Evolutionary conservation across 2,888 invertebrate species (phyloP).

Genomic region (Tipula confusa): DNA sequence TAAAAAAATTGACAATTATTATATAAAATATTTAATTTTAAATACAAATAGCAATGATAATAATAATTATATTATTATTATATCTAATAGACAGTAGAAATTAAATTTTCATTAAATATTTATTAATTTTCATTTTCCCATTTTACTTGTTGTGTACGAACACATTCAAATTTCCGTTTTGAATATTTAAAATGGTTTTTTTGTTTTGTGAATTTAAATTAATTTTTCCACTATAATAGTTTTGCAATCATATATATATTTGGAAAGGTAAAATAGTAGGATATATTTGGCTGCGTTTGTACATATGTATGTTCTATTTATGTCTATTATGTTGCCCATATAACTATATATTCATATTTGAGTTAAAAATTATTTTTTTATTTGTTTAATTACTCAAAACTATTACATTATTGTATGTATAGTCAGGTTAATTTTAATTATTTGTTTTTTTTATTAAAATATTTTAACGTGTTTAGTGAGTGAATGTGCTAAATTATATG

Average conservation of each 20-base stretch:
- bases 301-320: background rate
- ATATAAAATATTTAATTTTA: background rate
- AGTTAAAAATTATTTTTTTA: background rate
- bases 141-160: background rate
- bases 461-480: no score
- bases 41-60: background rate
- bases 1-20: background rate
- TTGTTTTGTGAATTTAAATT: background rate
- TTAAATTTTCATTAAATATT: constrained; percentile 3
- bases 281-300: background rate
- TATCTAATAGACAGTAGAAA: constrained; percentile 1
- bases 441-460: no score
- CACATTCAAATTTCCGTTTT: background rate
- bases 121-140: constrained; percentile 9
- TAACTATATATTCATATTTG: background rate
- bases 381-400: background rate
- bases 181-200: constrained; percentile 3
- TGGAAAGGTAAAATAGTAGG: background rate
- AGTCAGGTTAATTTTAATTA: background rate
- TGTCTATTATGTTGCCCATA: background rate
- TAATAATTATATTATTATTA: background rate
- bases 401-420: background rate
- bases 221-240: background rate
- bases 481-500: no score
- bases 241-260: background rate